Evolutionary conservation across 30 jellyfish, hydroid and myxozoan genomes (phyloP).

Genomic region (Catostylus mosaicus): DNA sequence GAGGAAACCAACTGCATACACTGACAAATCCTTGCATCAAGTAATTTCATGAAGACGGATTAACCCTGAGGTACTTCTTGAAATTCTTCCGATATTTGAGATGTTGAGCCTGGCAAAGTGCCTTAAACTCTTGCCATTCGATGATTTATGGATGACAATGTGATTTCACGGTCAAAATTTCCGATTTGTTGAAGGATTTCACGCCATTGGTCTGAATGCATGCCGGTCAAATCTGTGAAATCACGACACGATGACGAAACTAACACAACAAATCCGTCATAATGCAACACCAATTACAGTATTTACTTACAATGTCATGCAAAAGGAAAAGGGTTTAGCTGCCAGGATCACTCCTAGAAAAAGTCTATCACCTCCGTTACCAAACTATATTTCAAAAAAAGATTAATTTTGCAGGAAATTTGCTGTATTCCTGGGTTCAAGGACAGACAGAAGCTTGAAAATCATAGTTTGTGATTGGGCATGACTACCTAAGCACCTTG

Average conservation of each 20-base stretch:
- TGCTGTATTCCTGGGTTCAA: no score
- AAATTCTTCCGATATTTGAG: neutral
- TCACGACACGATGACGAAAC: neutral
- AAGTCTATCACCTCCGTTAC: no score
- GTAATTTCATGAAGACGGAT: neutral
- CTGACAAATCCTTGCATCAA: no score
- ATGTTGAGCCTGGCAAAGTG: neutral
- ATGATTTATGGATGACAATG: constrained; percentile 30
- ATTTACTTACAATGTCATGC: neutral
- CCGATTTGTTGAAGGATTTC: constrained; percentile 25
- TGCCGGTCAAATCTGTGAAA: neutral
- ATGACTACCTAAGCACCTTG: no score
- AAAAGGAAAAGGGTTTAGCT: neutral
- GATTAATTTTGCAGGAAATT: no score
- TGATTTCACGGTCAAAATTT: neutral
- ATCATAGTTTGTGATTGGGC: no score
- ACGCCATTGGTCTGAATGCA: neutral
- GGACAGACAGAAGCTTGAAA: no score
- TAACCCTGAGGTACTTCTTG: neutral
- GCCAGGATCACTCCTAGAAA: no score
- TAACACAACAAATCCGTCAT: neutral
- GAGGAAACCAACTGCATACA: no score
- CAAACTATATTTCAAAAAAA: no score
- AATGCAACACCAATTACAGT: neutral
- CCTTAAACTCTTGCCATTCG: neutral